phyloP scores from a whole-genome alignment of 1,140 invertebrate genomes.

The Drosophila navojoa region DNA sequence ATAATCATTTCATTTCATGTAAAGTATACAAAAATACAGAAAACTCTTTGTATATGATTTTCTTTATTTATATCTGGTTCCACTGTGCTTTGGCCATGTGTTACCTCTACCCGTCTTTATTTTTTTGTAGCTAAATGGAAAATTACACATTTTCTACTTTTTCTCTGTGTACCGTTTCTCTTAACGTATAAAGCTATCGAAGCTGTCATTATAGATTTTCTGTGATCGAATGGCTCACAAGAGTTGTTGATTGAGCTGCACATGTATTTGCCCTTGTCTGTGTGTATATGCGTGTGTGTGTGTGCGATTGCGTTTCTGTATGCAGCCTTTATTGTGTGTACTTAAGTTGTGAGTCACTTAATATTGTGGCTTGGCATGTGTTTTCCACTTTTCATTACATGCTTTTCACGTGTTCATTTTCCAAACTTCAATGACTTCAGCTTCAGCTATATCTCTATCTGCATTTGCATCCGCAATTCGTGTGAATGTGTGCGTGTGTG shows the following conservation, averaged over 20 bases:
- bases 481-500: conserved; percentile 19
- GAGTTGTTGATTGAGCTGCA: conserved; percentile 55
- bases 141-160: conserved; percentile 4
- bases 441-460: conserved; percentile 30
- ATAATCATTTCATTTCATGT: too few species aligned
- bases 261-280: conserved; percentile 2
- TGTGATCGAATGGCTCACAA: conserved; percentile 66
- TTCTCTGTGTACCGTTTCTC: conserved; percentile 17
- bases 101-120: background rate
- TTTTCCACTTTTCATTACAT: conserved; percentile 68
- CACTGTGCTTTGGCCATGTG: background rate
- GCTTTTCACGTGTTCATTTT: conserved; percentile 38
- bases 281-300: conserved; percentile 5
- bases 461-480: conserved; percentile 27
- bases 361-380: conserved; percentile 60
- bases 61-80: too few species aligned
- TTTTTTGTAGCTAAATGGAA: conserved; percentile 7
- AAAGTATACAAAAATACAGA: too few species aligned
- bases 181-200: conserved; percentile 63
- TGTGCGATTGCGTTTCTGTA: conserved; percentile 18
- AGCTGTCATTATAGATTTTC: conserved; percentile 75
- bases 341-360: conserved; percentile 59
- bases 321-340: conserved; percentile 37
- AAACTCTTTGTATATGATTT: too few species aligned
- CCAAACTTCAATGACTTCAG: conserved; percentile 57